A percentile compares a stretch with the other conserved stretches of the same genome.
Conservation (phyloP, 2,888 invertebrate species). For the Thyatira batis region DNA sequence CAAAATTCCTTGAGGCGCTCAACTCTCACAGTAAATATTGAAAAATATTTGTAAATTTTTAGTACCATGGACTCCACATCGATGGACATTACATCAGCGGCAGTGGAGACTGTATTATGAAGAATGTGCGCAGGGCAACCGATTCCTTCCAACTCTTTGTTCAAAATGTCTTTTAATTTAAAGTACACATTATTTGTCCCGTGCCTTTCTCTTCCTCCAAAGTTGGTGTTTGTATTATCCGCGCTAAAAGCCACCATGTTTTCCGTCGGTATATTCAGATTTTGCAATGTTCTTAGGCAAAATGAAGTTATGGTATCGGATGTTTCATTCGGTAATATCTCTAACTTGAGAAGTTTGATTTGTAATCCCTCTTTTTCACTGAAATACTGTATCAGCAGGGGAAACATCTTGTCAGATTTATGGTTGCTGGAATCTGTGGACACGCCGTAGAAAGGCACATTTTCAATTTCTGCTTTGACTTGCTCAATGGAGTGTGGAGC, state of each 20-base stretch:
- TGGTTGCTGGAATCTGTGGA: conserved; percentile 18
- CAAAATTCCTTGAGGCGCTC: conserved; percentile 29
- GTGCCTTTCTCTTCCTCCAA: conserved; percentile 6
- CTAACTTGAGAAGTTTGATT: conserved; percentile 7
- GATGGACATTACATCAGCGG: conserved; percentile 23
- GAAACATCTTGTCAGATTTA: conserved; percentile 13
- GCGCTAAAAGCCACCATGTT: conserved; percentile 4
- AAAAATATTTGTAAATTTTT: conserved; percentile 32
- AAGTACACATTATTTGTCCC: conserved; percentile 14
- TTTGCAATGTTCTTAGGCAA: conserved; percentile 3
- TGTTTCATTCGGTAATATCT: conserved; percentile 6
- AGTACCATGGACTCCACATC: conserved; percentile 25
- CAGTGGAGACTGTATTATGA: conserved; percentile 25
- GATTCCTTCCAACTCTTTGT: conserved; percentile 7
- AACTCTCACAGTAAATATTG: conserved; percentile 28
- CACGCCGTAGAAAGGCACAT: conserved; percentile 10
- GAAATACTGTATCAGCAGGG: conserved; percentile 9
- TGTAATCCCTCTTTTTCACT: conserved; percentile 12
- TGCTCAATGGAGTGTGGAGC: conserved; percentile 11
- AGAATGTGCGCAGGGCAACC: conserved; percentile 31
- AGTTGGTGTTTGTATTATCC: conserved; percentile 8
- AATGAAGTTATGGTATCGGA: conserved; percentile 2
- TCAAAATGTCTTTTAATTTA: conserved; percentile 16
- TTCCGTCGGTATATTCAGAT: not conserved
- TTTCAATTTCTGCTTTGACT: conserved; percentile 9